Evolutionary conservation across 2,888 invertebrate genomes (phyloP).

Genomic region (Empis stercorea): DNA sequence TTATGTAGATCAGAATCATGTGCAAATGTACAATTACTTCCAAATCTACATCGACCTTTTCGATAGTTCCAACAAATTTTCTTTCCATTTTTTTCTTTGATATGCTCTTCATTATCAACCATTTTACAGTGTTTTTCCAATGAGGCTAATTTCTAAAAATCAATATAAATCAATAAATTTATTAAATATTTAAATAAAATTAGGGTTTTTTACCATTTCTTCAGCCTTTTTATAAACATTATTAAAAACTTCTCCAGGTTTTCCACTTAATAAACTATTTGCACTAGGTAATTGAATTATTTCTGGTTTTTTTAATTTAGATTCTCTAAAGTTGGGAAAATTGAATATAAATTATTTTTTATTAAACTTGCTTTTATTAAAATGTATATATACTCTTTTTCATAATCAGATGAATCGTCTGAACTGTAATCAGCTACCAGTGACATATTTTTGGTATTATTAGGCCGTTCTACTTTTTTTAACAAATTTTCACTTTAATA

Average conservation of each 20-base stretch:
- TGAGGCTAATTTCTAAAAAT: conserved; percentile 59
- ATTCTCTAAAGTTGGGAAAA: conserved; percentile 10
- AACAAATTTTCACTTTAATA: too few relatives aligned
- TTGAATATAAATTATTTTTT: not conserved
- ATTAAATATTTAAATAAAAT: too few relatives aligned
- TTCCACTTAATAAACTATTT: conserved; percentile 18
- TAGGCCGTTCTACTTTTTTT: too few relatives aligned
- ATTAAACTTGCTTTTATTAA: too few relatives aligned
- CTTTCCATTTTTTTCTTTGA: conserved; percentile 71
- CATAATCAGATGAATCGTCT: too few relatives aligned
- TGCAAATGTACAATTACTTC: conserved; percentile 82
- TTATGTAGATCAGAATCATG: conserved; percentile 72
- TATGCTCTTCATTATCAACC: conserved; percentile 59
- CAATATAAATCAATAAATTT: too few relatives aligned
- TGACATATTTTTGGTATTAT: conserved; percentile 16
- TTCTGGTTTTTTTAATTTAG: conserved; percentile 2
- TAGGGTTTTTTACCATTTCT: too few relatives aligned
- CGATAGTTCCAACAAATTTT: conserved; percentile 89
- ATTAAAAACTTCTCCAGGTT: conserved; percentile 50
- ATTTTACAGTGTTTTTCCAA: conserved; percentile 88
- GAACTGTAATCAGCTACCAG: conserved; percentile 21
- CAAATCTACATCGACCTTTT: conserved; percentile 80
- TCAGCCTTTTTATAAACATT: conserved; percentile 82
- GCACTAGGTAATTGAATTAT: conserved; percentile 25
- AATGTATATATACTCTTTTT: too few relatives aligned